These are phyloP conservation scores for Eurypyga helias DNA, from an alignment of 2,113 vertebrate species.

Conservation along the genomic window DNA sequence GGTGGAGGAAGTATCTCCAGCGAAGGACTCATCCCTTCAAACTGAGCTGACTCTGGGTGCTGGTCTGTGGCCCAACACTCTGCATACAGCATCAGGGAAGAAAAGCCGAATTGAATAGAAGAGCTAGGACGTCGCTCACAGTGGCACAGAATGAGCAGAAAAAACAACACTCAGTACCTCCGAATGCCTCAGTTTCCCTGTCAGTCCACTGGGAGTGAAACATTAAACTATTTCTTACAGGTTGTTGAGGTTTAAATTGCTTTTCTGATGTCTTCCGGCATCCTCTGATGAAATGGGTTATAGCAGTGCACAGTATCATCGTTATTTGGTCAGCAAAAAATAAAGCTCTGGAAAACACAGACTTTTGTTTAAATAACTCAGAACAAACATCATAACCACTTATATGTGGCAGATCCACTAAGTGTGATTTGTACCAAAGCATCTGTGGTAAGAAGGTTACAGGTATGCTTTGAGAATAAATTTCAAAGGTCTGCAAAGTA, in stretches of 20 bases:
- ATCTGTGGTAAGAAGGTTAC: constrained; percentile 55
- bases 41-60: neutral
- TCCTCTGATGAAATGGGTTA: neutral
- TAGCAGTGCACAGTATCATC: neutral
- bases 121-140: neutral
- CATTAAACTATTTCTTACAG: neutral
- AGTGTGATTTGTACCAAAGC: constrained; percentile 58
- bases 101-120: neutral
- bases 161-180: neutral
- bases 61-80: neutral
- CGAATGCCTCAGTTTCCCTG: neutral
- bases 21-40: neutral
- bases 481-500: constrained; percentile 63
- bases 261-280: neutral
- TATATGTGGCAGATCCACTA: constrained; percentile 29
- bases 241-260: neutral
- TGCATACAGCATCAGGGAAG: neutral
- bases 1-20: neutral
- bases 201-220: neutral
- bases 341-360: neutral
- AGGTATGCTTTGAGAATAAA: constrained; percentile 52
- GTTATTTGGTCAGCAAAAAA: neutral
- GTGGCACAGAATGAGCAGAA: neutral
- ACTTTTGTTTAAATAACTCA: constrained; percentile 55
- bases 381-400: constrained; percentile 12